Conservation (phyloP, 2,797 vertebrate species). For the Centropyge bicolor region DNA sequence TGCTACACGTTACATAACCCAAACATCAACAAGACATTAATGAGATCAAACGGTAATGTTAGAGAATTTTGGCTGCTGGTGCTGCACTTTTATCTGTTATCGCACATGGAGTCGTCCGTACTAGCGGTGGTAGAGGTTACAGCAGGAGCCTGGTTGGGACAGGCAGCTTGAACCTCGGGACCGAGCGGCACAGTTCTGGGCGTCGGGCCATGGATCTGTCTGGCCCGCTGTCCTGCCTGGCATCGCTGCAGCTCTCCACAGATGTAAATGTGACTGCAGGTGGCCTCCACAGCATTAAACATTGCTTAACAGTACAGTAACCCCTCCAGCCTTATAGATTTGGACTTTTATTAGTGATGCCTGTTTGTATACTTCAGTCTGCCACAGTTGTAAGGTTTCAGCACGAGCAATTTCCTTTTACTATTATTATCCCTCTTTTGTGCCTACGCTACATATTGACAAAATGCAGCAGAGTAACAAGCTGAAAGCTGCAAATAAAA, state of each 20-base stretch:
- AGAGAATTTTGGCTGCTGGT: slow-evolving; percentile 5
- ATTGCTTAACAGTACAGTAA: slow-evolving; percentile 39
- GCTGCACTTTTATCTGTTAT: not conserved
- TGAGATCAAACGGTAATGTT: slow-evolving; percentile 6
- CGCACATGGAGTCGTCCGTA: not conserved
- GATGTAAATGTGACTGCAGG: slow-evolving; percentile 63
- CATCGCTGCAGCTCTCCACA: slow-evolving; percentile 50
- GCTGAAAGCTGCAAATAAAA: slow-evolving; percentile 13
- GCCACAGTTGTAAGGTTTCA: slow-evolving; percentile 15
- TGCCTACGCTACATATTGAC: not conserved
- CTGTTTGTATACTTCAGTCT: not conserved
- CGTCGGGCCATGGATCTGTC: slow-evolving; percentile 70
- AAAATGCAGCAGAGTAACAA: slow-evolving; percentile 25
- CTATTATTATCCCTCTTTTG: slow-evolving; percentile 32
- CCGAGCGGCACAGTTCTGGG: slow-evolving; percentile 65
- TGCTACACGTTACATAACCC: slow-evolving; percentile 33
- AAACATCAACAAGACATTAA: slow-evolving; percentile 36
- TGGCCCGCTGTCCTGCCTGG: slow-evolving; percentile 58
- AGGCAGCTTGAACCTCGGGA: slow-evolving; percentile 39
- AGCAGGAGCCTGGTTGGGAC: slow-evolving; percentile 48
- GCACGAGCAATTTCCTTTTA: slow-evolving; percentile 21
- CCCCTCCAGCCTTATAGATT: slow-evolving; percentile 17
- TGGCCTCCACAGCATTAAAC: slow-evolving; percentile 49
- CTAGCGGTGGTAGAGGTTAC: slow-evolving; percentile 43
- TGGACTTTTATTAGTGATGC: slow-evolving; percentile 34